A percentile compares a stretch with the other conserved stretches of the same genome.
Conservation (phyloP, 2,113 vertebrate species). For the Ictidomys tridecemlineatus region DNA sequence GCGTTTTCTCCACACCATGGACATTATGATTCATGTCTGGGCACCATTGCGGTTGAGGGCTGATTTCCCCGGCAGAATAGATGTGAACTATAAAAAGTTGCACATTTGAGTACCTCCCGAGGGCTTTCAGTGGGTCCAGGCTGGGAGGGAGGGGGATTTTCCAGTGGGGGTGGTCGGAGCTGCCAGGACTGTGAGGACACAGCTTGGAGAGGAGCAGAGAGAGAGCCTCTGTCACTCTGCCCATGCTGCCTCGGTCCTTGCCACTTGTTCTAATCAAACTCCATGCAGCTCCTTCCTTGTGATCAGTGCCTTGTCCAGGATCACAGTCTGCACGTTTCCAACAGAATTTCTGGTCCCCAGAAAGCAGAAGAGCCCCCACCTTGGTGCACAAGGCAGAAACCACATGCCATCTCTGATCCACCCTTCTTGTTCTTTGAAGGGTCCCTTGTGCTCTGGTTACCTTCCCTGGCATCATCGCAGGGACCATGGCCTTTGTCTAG, state of each 20-base stretch:
- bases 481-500: neutral
- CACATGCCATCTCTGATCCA: rapidly evolving
- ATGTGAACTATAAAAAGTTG: constrained; percentile 61
- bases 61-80: constrained; percentile 50
- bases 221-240: no score
- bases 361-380: neutral
- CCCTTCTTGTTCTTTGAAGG: neutral
- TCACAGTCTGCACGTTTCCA: neutral
- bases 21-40: neutral
- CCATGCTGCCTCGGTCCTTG: rapidly evolving
- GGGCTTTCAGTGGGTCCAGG: neutral
- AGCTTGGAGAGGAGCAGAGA: neutral
- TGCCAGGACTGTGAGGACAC: neutral
- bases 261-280: neutral
- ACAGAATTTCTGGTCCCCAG: neutral
- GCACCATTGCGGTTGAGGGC: neutral
- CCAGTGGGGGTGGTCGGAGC: neutral
- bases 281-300: neutral
- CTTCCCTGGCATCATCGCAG: neutral
- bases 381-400: neutral
- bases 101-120: neutral
- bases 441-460: rapidly evolving
- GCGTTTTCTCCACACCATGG: constrained; percentile 43
- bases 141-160: neutral
- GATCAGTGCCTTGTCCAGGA: neutral